These are phyloP conservation scores for Lottia scabra DNA, from an alignment of 2,888 invertebrate genomes.

Conservation along the genomic window DNA sequence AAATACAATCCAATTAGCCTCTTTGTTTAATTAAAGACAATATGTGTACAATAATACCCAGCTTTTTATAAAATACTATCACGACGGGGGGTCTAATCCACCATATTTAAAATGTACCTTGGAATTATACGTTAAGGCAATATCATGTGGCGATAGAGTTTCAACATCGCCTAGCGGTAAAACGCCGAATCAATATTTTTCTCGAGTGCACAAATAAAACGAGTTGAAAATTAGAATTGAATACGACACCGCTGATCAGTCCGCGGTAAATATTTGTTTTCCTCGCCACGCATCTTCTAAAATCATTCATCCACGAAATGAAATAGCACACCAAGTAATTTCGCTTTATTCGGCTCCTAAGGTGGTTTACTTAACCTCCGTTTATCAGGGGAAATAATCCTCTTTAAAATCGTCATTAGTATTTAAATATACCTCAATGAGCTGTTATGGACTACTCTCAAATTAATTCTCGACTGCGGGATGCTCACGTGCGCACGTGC, in stretches of 20 bases:
- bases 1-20: too few relatives aligned
- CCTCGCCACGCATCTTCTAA: neutral
- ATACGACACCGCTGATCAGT: neutral
- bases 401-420: neutral
- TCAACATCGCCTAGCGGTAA: neutral
- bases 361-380: slow-evolving; percentile 1
- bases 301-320: neutral
- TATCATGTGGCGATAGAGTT: neutral
- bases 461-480: neutral
- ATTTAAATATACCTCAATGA: neutral
- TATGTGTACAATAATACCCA: neutral
- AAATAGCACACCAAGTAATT: slow-evolving; percentile 4
- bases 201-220: neutral
- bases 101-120: neutral
- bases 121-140: neutral
- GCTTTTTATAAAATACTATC: neutral
- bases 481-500: neutral
- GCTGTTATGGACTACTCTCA: neutral
- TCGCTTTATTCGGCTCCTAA: neutral
- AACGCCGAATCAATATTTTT: neutral
- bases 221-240: neutral
- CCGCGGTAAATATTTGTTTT: neutral
- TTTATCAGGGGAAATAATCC: neutral
- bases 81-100: neutral
- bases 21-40: too few relatives aligned